Conservation (phyloP, 2,888 invertebrate genomes). For the Horisme vitalbata region DNA sequence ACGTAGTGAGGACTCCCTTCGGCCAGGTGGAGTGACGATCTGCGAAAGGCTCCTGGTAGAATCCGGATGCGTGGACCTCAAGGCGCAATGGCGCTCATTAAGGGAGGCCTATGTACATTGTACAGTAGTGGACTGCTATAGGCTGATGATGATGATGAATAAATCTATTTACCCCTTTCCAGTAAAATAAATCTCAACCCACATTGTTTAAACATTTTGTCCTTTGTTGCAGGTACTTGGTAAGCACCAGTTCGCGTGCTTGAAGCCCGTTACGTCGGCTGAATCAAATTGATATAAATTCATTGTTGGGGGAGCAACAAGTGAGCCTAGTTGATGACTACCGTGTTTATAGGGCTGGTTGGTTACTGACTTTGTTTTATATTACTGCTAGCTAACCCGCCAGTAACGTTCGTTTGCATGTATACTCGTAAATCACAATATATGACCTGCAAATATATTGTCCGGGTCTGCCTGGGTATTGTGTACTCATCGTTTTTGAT, state of each 20-base stretch:
- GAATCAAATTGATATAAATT: slow-evolving; percentile 58
- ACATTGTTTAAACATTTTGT: background rate
- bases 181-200: no score
- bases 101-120: no score
- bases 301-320: slow-evolving; percentile 80
- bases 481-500: no score
- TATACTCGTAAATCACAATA: background rate
- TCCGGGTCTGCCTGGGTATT: background rate
- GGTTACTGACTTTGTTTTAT: background rate
- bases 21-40: no score
- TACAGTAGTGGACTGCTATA: no score
- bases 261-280: slow-evolving; percentile 27
- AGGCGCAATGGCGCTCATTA: no score
- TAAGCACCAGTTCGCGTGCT: slow-evolving; percentile 35
- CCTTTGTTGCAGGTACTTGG: slow-evolving; percentile 22
- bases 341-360: slow-evolving; percentile 62
- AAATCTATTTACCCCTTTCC: no score
- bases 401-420: background rate
- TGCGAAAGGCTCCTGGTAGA: no score
- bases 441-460: background rate
- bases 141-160: no score
- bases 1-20: no score
- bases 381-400: background rate
- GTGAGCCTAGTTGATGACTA: slow-evolving; percentile 53
- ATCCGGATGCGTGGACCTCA: no score